Percentiles rank a stretch among this genome's conserved stretches.
phyloP scores from a whole-genome alignment of 1,140 invertebrate genomes.

The Leptoteleia sp. region DNA sequence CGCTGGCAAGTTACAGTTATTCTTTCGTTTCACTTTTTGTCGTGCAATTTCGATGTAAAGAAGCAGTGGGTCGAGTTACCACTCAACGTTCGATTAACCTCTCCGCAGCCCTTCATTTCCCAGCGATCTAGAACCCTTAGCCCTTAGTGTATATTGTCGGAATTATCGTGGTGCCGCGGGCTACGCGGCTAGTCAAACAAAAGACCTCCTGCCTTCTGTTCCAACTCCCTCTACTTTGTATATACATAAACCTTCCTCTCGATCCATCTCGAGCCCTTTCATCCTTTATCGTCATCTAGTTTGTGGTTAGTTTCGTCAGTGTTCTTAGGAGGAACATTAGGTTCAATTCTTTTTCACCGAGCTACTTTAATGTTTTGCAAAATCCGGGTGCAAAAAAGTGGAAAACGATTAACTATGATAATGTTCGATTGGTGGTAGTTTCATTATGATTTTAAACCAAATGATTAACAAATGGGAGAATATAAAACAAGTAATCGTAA shows the following conservation, averaged over 20 bases:
- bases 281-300: slow-evolving; percentile 60
- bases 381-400: too few relatives aligned
- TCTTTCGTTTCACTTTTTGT: slow-evolving; percentile 52
- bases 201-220: slow-evolving; percentile 68
- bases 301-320: slow-evolving; percentile 51
- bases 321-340: slow-evolving; percentile 44
- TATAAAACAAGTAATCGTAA: too few relatives aligned
- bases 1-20: slow-evolving; percentile 46
- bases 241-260: slow-evolving; percentile 64
- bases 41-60: slow-evolving; percentile 41
- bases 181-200: slow-evolving; percentile 74
- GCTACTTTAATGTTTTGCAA: too few relatives aligned
- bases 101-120: slow-evolving; percentile 53
- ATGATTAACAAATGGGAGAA: too few relatives aligned
- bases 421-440: too few relatives aligned
- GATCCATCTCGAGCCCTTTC: slow-evolving; percentile 63
- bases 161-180: slow-evolving; percentile 70
- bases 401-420: slow-evolving; percentile 1
- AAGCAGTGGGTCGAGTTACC: slow-evolving; percentile 53
- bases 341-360: slow-evolving; percentile 37
- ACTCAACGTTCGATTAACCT: slow-evolving; percentile 73
- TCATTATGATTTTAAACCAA: too few relatives aligned
- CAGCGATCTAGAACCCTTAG: slow-evolving; percentile 56
- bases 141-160: slow-evolving; percentile 69
- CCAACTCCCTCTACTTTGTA: slow-evolving; percentile 48